phyloP scores from a whole-genome alignment of 2,113 vertebrate species.

The Acrocephalus arundinaceus region DNA sequence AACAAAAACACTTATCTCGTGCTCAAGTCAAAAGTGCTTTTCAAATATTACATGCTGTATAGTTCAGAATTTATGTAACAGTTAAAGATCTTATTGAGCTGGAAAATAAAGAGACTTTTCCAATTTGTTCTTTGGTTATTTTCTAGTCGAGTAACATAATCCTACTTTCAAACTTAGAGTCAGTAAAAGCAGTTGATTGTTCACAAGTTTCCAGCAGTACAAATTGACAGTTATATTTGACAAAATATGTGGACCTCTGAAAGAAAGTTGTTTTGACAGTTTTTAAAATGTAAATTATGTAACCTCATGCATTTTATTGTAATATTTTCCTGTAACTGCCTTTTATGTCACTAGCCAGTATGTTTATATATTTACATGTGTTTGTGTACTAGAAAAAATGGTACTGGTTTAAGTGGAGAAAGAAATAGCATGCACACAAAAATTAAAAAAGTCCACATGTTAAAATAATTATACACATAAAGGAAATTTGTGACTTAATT shows the following conservation, averaged over 20 bases:
- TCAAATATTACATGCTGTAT: constrained; percentile 56
- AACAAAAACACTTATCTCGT: constrained; percentile 38
- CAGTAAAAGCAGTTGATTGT: background rate
- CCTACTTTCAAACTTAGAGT: constrained; percentile 12
- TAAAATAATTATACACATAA: background rate
- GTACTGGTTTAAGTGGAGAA: background rate
- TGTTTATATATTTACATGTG: background rate
- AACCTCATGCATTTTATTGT: background rate
- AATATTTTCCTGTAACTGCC: background rate
- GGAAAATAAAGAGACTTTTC: constrained; percentile 67
- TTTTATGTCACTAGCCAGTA: background rate
- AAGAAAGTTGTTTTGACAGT: background rate
- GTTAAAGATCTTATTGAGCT: constrained; percentile 70
- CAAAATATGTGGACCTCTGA: background rate
- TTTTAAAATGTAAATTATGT: background rate
- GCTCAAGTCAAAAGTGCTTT: constrained; percentile 57
- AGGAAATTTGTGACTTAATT: background rate
- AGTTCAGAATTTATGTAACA: constrained; percentile 70
- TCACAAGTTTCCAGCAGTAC: background rate
- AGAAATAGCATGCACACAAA: background rate
- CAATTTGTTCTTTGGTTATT: constrained; percentile 67
- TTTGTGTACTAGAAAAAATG: background rate
- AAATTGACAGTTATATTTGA: background rate
- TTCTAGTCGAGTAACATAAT: constrained; percentile 61
- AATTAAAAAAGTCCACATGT: background rate